Evolutionary conservation across 1,140 invertebrate species (phyloP).

Genomic region (Trichonephila inaurata): DNA sequence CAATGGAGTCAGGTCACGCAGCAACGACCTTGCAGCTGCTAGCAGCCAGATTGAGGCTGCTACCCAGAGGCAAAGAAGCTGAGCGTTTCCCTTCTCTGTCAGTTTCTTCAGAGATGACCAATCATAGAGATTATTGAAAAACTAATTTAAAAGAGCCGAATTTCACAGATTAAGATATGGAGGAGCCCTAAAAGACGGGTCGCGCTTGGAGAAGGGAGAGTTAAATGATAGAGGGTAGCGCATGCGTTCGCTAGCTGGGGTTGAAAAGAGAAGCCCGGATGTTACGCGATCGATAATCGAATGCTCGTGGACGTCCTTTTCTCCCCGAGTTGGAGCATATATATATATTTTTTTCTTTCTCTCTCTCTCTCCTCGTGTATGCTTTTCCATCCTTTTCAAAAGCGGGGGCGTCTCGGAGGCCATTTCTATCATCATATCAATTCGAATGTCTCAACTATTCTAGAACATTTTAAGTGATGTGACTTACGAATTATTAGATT

Average conservation of each 20-base stretch:
- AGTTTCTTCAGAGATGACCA: slow-evolving; percentile 36
- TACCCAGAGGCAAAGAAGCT: slow-evolving; percentile 62
- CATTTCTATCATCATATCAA: neutral
- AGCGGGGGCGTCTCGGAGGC: slow-evolving; percentile 11
- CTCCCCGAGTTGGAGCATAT: neutral
- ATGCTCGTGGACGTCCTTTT: slow-evolving; percentile 1
- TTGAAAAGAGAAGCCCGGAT: slow-evolving; percentile 24
- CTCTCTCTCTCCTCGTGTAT: neutral
- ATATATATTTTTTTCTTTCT: neutral
- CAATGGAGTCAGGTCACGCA: slow-evolving; percentile 62
- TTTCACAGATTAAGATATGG: slow-evolving; percentile 73
- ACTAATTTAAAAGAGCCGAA: slow-evolving; percentile 45
- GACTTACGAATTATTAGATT: too few relatives aligned
- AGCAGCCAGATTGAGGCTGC: slow-evolving; percentile 53
- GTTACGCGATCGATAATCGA: slow-evolving; percentile 29
- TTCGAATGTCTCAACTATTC: neutral
- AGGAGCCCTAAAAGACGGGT: slow-evolving; percentile 63
- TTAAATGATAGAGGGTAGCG: slow-evolving; percentile 38
- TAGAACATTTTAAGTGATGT: neutral
- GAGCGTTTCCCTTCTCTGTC: slow-evolving; percentile 51
- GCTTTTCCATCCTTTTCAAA: neutral
- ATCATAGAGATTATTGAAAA: slow-evolving; percentile 46
- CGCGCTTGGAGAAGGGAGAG: slow-evolving; percentile 66
- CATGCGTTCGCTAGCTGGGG: slow-evolving; percentile 47
- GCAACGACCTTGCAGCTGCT: slow-evolving; percentile 61